Evolutionary conservation across 2,888 invertebrate species (phyloP).

Genomic region (Boloria selene): DNA sequence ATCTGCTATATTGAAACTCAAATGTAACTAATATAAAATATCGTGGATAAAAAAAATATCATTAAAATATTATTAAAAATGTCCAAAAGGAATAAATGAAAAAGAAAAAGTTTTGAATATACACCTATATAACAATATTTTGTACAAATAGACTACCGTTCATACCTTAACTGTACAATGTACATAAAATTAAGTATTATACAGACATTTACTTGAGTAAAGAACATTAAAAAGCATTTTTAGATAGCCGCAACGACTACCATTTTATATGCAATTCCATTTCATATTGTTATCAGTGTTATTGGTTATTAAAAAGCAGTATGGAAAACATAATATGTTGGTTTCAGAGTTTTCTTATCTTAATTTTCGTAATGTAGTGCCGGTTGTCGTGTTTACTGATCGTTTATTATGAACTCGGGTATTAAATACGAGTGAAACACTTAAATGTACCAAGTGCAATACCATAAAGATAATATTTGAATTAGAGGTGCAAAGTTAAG

Average conservation of each 20-base stretch:
- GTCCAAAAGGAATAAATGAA: too few species aligned
- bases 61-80: too few species aligned
- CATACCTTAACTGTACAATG: too few species aligned
- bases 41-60: too few species aligned
- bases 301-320: conserved; percentile 26
- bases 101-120: too few species aligned
- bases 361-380: conserved; percentile 21
- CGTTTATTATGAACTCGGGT: conserved; percentile 20
- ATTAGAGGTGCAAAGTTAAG: conserved; percentile 6
- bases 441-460: conserved; percentile 16
- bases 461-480: conserved; percentile 18
- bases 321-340: conserved; percentile 19
- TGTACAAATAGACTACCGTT: too few species aligned
- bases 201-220: conserved; percentile 10
- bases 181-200: conserved; percentile 9
- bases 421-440: conserved; percentile 20
- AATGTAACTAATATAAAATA: too few species aligned
- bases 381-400: conserved; percentile 18
- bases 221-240: conserved; percentile 13
- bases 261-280: conserved; percentile 15
- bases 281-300: conserved; percentile 19
- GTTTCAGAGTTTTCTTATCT: conserved; percentile 23
- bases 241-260: conserved; percentile 16
- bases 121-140: too few species aligned
- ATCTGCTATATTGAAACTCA: too few species aligned